Percentiles rank a stretch among this genome's conserved stretches.
These are phyloP conservation scores for Platycnemis pennipes DNA, from an alignment of 2,888 invertebrate species.

Conservation along the genomic window DNA sequence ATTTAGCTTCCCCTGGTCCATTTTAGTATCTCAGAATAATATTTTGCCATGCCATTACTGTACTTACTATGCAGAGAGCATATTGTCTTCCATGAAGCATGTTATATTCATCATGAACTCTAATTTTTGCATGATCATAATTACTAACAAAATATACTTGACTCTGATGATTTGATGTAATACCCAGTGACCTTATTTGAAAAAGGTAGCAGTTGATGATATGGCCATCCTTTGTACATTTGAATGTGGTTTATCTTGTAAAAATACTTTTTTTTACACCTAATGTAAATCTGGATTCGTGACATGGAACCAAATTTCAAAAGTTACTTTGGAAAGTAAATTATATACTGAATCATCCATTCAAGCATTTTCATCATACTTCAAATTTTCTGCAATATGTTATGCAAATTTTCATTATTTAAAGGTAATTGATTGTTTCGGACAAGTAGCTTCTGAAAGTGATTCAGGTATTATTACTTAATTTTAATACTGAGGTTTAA, in stretches of 20 bases:
- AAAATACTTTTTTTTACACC: neutral
- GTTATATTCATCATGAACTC: constrained; percentile 5
- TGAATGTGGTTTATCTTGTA: neutral
- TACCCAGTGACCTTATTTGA: neutral
- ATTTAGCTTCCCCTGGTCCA: neutral
- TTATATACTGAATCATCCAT: too few species aligned
- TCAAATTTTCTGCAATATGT: too few species aligned
- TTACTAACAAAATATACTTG: neutral
- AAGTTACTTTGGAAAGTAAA: too few species aligned
- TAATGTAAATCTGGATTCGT: neutral
- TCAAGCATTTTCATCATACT: too few species aligned
- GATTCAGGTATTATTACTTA: too few species aligned
- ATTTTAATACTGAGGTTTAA: too few species aligned
- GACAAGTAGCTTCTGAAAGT: too few species aligned
- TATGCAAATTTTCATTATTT: too few species aligned
- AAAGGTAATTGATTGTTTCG: too few species aligned
- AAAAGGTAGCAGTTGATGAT: neutral
- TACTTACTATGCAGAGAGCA: neutral
- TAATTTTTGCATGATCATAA: neutral
- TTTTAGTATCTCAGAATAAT: neutral
- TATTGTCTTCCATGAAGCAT: neutral
- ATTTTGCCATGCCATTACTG: neutral
- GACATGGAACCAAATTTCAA: neutral
- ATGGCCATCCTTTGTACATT: neutral
- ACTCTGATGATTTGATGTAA: neutral